These are phyloP conservation scores for Xerus inauris DNA, from an alignment of 2,113 vertebrate species.

Conservation along the genomic window DNA sequence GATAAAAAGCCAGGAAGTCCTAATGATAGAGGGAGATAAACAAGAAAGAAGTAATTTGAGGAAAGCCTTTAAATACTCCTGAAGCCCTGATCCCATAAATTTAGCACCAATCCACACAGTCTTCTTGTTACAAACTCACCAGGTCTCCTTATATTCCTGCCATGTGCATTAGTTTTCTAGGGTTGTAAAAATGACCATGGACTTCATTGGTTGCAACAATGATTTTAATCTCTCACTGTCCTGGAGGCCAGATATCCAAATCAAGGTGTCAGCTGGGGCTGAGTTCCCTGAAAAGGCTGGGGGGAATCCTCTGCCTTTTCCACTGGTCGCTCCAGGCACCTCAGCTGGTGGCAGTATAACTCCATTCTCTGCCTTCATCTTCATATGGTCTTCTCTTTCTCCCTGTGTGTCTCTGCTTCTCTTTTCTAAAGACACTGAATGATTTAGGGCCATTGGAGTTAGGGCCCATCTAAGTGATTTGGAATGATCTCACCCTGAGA, in stretches of 20 bases:
- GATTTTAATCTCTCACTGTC: neutral
- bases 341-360: too few species aligned
- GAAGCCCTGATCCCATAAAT: neutral
- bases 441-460: neutral
- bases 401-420: neutral
- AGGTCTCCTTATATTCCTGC: neutral
- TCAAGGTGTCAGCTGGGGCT: neutral
- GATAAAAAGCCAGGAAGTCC: neutral
- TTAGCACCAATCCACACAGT: neutral
- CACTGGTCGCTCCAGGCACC: neutral
- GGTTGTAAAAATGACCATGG: neutral
- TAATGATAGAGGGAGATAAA: neutral
- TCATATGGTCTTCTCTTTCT: neutral
- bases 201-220: neutral
- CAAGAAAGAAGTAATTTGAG: neutral
- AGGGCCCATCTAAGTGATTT: neutral
- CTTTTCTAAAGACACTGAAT: neutral
- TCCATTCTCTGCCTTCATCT: neutral
- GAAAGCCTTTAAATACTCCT: neutral
- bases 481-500: neutral
- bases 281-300: neutral
- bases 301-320: neutral
- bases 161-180: neutral
- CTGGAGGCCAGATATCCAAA: neutral
- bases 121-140: neutral